Base-by-base conservation (phyloP, 2,113 vertebrate species). In the Cebus imitator region DNA sequence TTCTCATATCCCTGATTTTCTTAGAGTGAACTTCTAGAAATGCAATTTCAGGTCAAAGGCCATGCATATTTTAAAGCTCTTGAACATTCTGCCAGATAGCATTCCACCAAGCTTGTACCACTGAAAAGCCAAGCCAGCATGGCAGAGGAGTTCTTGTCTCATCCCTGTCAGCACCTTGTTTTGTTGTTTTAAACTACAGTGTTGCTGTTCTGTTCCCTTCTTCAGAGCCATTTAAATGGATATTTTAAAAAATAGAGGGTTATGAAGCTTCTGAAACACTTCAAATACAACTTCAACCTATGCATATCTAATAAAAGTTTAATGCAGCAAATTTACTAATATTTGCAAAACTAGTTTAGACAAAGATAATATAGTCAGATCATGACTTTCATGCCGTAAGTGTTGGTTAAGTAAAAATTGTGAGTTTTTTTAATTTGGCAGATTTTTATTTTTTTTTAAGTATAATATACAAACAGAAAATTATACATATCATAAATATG, bases 1-100 rank as follows among this genome's bases (percentile, higher is more conserved):
- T 96, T 48, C 86, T 96, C 48, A 48, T 94, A 82, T 85, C 94
- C 27, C 81, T 86, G 50, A 68, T 96, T 87, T 95, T 95, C 68
- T 91, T 94, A 80, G 73, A 68, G 43, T 84, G 37, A 89, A 75
- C 79, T 91, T 95, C 66, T 96, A 91, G 45, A 93, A 95, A 48
- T 97, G 45, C 45, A 87, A 82, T 89, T 91, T 48, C 92, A 85
- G 35, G 37, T 94, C 89, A 84, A 96, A 88, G 45, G 12, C 27
- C n/a, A 10, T 61, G 45, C 13, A 43, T 87, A 43, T 64, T 81
- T 94, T 79, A 96, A 94, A 94, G 35, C 84, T 84, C 58, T 50
- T 73, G 83, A 88, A 84, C 78, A 23, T 83, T 64, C 88, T 84
- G 43, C 88, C 45, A 86, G 72, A 27, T 45, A 88, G 66, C 18